phyloP scores from a whole-genome alignment of 2,888 invertebrate genomes.

The Anthophora plumipes region DNA sequence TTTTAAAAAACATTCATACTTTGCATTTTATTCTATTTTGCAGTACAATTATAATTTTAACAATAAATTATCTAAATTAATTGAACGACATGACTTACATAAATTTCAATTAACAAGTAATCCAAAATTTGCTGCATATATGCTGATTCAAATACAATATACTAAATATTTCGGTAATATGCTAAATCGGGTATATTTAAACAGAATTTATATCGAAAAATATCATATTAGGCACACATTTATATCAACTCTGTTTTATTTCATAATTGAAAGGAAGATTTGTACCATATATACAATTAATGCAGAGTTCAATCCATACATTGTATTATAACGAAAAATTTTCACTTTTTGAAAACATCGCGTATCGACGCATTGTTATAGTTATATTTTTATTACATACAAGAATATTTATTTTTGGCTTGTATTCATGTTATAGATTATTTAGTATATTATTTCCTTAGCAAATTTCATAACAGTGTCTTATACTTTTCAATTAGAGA shows the following conservation, averaged over 20 bases:
- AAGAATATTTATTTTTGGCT: conserved; percentile 56
- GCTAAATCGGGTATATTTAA: conserved; percentile 26
- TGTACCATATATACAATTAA: conserved; percentile 12
- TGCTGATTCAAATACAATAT: conserved; percentile 15
- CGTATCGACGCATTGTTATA: conserved; percentile 18
- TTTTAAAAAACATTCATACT: conserved; percentile 3
- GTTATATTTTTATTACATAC: conserved; percentile 33
- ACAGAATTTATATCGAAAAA: conserved; percentile 8
- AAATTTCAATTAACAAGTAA: conserved; percentile 17
- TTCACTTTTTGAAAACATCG: conserved; percentile 15
- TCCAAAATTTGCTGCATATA: background rate
- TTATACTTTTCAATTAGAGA: conserved; percentile 26
- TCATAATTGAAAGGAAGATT: conserved; percentile 11
- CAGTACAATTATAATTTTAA: conserved; percentile 20
- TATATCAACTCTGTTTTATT: background rate
- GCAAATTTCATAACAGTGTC: conserved; percentile 20
- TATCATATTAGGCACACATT: conserved; percentile 11
- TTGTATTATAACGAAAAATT: background rate
- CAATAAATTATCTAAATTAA: background rate
- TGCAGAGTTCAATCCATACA: background rate
- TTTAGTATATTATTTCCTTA: conserved; percentile 39
- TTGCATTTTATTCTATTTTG: conserved; percentile 1
- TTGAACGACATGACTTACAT: conserved; percentile 1
- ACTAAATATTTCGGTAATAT: conserved; percentile 20
- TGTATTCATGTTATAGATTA: conserved; percentile 41